A percentile compares a stretch with the other conserved stretches of the same genome.
phyloP scores from a whole-genome alignment of 2,888 invertebrate genomes.

The Latrodectus hesperus region DNA sequence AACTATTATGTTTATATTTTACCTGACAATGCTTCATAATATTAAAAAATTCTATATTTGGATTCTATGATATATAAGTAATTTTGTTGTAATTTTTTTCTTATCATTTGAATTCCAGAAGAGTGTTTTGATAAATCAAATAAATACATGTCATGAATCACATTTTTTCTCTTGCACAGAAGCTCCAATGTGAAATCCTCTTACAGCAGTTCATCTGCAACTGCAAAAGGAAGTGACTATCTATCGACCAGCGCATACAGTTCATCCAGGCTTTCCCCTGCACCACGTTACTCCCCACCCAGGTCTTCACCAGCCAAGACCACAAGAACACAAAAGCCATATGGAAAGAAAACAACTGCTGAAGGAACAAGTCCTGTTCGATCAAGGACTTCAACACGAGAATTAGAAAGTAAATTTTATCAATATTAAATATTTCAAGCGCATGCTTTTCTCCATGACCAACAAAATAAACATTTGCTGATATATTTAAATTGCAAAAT shows the following conservation, averaged over 20 bases:
- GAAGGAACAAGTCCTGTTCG: conserved; percentile 84
- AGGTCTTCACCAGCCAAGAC: conserved; percentile 74
- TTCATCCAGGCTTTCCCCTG: conserved; percentile 55
- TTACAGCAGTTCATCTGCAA: conserved; percentile 60
- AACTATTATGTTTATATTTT: no score
- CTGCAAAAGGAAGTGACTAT: conserved; percentile 54
- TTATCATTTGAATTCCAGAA: no score
- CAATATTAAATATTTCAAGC: conserved; percentile 62
- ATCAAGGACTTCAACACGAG: conserved; percentile 92
- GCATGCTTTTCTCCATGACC: not conserved
- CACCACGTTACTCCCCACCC: conserved; percentile 39
- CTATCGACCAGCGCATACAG: conserved; percentile 43
- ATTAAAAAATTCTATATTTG: no score
- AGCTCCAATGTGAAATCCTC: conserved; percentile 47
- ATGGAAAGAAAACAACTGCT: conserved; percentile 80
- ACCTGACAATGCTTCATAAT: no score
- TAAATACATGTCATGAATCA: not conserved
- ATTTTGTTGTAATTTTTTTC: no score
- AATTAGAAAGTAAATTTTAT: conserved; percentile 83
- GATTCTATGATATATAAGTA: no score
- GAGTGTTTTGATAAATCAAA: no score
- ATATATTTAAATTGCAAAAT: not conserved
- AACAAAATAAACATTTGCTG: not conserved
- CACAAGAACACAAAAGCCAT: conserved; percentile 75
- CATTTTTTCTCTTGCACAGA: not conserved